Evolutionary conservation across 23 tunicate genomes (phyloP).

Genomic region (Clavelina lepadiformis): DNA sequence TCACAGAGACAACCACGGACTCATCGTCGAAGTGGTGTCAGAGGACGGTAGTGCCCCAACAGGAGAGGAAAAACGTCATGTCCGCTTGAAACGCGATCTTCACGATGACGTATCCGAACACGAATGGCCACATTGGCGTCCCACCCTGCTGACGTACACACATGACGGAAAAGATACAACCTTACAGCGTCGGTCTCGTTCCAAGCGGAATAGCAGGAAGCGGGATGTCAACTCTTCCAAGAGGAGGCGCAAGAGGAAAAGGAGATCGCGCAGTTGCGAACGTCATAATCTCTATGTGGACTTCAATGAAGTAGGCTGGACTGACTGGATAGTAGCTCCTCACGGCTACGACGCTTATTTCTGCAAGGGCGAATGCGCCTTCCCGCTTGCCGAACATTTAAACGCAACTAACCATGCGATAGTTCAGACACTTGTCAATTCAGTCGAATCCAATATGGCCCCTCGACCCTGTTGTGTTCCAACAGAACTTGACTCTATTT

Average conservation of each 20-base stretch:
- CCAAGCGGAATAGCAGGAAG: conserved; percentile 32
- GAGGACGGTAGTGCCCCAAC: conserved; percentile 23
- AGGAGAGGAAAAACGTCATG: conserved; percentile 42
- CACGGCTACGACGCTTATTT: conserved; percentile 90
- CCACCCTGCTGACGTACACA: conserved; percentile 64
- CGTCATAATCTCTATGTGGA: conserved; percentile 81
- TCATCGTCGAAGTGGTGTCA: conserved; percentile 63
- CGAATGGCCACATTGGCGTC: conserved; percentile 67
- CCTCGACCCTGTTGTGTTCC: conserved; percentile 95
- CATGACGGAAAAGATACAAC: conserved; percentile 73
- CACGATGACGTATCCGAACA: conserved; percentile 22
- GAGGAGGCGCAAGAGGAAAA: conserved; percentile 31
- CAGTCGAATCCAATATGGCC: conserved; percentile 38
- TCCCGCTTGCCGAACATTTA: conserved; percentile 74
- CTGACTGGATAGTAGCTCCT: conserved; percentile 90
- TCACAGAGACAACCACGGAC: conserved; percentile 59
- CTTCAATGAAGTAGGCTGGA: conserved; percentile 79
- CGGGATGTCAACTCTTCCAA: conserved; percentile 17
- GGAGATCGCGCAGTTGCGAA: conserved; percentile 41
- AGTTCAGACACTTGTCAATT: conserved; percentile 74
- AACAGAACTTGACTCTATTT: conserved; percentile 52
- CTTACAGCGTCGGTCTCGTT: conserved; percentile 19
- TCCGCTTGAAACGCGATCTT: conserved; percentile 59
- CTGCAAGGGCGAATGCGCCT: conserved; percentile 71
- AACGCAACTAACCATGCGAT: conserved; percentile 95